Evolutionary conservation across 2,113 vertebrate species (phyloP).

Genomic region (Anarrhichthys ocellatus): DNA sequence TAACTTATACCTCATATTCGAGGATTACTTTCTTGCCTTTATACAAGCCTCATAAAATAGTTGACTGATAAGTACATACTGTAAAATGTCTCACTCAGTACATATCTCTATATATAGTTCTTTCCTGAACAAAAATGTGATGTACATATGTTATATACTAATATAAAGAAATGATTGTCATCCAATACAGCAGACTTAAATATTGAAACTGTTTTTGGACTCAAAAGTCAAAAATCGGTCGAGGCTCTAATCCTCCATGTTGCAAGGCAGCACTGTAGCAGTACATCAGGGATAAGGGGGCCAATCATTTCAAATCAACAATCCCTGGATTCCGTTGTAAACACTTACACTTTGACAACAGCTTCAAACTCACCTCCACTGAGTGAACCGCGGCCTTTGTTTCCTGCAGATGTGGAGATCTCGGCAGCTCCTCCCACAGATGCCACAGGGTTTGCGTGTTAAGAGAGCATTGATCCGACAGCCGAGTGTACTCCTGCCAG

Average conservation of each 20-base stretch:
- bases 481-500: constrained; percentile 82
- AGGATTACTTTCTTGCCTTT: too few relatives aligned
- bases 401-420: constrained; percentile 66
- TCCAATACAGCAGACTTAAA: background rate
- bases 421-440: constrained; percentile 77
- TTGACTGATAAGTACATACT: background rate
- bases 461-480: constrained; percentile 60
- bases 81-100: background rate
- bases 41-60: too few relatives aligned
- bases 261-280: background rate
- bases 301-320: background rate
- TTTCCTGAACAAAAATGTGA: background rate
- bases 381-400: constrained; percentile 63
- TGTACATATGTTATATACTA: background rate
- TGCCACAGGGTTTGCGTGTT: constrained; percentile 76
- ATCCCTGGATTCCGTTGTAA: background rate
- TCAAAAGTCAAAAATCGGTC: background rate
- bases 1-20: background rate
- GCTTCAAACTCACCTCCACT: constrained; percentile 77
- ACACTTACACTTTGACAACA: background rate
- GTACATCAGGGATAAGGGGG: background rate
- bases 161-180: background rate
- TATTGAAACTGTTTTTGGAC: background rate
- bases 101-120: background rate
- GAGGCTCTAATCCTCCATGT: background rate